These are phyloP conservation scores for Nilaparvata lugens DNA, from an alignment of 1,140 invertebrate genomes.

Conservation along the genomic window DNA sequence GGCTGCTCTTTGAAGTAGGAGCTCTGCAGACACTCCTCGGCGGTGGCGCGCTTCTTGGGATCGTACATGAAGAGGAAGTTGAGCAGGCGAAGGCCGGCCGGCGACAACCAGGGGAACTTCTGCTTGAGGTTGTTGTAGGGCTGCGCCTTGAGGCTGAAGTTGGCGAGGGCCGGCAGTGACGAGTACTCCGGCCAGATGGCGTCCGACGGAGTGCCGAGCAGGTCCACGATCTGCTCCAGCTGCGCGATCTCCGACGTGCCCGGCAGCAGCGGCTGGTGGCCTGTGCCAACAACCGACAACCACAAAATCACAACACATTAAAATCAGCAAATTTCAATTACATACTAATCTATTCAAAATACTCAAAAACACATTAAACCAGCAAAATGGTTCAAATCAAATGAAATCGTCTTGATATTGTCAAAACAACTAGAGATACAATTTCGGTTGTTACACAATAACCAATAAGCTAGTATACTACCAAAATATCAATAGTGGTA, in stretches of 20 bases:
- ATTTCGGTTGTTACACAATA: no score
- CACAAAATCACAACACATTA: neutral
- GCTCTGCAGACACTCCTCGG: conserved; percentile 87
- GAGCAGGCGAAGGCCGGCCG: conserved; percentile 76
- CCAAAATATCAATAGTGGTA: no score
- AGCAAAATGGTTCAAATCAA: no score
- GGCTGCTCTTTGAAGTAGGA: conserved; percentile 94
- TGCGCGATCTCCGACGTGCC: conserved; percentile 86
- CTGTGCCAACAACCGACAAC: conserved; percentile 44
- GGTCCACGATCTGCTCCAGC: conserved; percentile 86
- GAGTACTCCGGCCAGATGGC: conserved; percentile 93
- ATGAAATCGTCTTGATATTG: no score
- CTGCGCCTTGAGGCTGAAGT: conserved; percentile 85
- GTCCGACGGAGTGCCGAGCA: conserved; percentile 91
- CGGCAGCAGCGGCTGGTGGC: conserved; percentile 85
- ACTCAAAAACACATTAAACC: no score
- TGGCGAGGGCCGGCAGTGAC: conserved; percentile 72
- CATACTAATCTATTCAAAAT: no score
- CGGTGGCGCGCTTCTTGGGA: conserved; percentile 87
- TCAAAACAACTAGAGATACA: no score
- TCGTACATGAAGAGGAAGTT: conserved; percentile 98
- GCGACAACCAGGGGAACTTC: conserved; percentile 83
- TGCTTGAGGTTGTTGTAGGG: conserved; percentile 95
- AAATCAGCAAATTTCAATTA: no score
- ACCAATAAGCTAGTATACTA: no score